These are phyloP conservation scores for Dascyllus trimaculatus DNA, from an alignment of 2,113 vertebrate species.

Conservation along the genomic window DNA sequence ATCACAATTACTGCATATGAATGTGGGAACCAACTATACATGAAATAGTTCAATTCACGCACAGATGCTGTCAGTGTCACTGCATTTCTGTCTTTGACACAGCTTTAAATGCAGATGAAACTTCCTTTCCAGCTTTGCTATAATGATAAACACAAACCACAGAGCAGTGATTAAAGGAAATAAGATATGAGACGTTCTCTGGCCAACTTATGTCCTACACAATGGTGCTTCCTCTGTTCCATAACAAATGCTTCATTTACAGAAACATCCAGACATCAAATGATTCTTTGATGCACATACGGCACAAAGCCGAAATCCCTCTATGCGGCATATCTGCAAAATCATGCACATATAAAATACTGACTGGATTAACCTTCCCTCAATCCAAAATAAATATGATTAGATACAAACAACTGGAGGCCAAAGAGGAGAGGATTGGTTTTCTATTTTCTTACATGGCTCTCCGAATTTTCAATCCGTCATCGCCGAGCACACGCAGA, in stretches of 20 bases:
- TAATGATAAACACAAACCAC: neutral
- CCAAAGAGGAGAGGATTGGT: slow-evolving; percentile 37
- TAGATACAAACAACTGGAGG: slow-evolving; percentile 32
- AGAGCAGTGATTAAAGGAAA: slow-evolving; percentile 32
- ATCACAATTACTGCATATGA: neutral
- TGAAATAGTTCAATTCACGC: neutral
- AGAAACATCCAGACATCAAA: slow-evolving; percentile 37
- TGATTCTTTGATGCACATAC: slow-evolving; percentile 6
- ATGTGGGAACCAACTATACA: no score
- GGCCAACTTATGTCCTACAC: slow-evolving; percentile 39
- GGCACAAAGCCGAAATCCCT: slow-evolving; percentile 10
- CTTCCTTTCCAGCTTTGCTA: neutral
- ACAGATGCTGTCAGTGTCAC: slow-evolving; percentile 25
- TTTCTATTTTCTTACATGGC: slow-evolving; percentile 37
- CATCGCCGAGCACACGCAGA: neutral
- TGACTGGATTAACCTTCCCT: slow-evolving; percentile 26
- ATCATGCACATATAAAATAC: slow-evolving; percentile 30
- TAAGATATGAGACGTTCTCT: slow-evolving; percentile 17
- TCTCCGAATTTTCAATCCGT: slow-evolving; percentile 26
- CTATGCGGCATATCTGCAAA: slow-evolving; percentile 11
- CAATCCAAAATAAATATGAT: slow-evolving; percentile 47
- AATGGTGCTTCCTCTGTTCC: slow-evolving; percentile 43
- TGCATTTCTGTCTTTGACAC: slow-evolving; percentile 23
- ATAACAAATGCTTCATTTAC: slow-evolving; percentile 35
- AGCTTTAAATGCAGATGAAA: neutral